Evolutionary conservation across 1,140 invertebrate species (phyloP), one percentile per base, ranked within the genome.

Genomic region (Ylistrum balloti): DNA sequence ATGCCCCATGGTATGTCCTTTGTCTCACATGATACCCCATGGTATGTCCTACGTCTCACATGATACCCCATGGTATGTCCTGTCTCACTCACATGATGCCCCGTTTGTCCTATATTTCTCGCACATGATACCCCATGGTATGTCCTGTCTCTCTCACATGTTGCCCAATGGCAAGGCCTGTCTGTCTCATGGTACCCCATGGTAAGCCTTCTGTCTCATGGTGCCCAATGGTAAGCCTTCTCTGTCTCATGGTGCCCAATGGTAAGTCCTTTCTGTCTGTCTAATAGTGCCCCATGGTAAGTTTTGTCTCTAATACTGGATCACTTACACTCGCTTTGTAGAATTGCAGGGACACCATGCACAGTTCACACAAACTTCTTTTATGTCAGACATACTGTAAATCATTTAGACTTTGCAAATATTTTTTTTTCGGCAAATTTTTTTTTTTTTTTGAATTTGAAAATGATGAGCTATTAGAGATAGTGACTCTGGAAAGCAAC

Each of bases 111-210:
- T 15, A 97, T 97, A 87, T 98, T 97, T 92, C 96, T n/a, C n/a
- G n/a, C n/a, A 98, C 92, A 97, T 98, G 56, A 98, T 98, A 96
- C 99, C 99, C 86, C 99, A 99, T 96, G 98, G 98, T 99, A 96
- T 97, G 97, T 91, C 10, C 17, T 32, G 48, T 86, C 33, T 32
- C 22, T 33, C 33, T 86, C 35, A 38, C 33, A 86, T 86, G 86
- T 33, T 32, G 28, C 45, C 34, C 22, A 38, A 38, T 38, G 35
- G 5, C 35, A 22, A n/a, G n/a, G 33, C n/a, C 86, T 34, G 17
- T 34, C 32, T 13, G 32, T 56, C 45, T 11, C 22, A 56, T 56
- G 45, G 20, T 20, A 17, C 22, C 17, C 45, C 45, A 56, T 56
- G 7, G 45, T 56, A 56, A 56, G 45, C 20, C n/a, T n/a, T 56